Evolutionary conservation across 2,797 vertebrate species (phyloP).

Genomic region (Clarias platycephalus): DNA sequence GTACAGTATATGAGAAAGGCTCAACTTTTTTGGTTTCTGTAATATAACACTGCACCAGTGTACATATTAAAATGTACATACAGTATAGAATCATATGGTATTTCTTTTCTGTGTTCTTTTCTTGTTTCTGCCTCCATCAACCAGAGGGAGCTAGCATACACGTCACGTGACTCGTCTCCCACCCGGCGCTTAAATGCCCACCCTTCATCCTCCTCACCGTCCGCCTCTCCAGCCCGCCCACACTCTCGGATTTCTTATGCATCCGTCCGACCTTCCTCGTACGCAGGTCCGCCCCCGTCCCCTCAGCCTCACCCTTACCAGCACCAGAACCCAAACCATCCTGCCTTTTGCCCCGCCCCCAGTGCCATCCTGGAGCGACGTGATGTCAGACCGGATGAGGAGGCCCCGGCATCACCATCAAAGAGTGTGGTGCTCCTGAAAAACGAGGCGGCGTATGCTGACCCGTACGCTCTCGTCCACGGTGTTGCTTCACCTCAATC

Average conservation of each 20-base stretch:
- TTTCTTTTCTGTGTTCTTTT: background rate
- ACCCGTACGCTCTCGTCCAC: constrained; percentile 87
- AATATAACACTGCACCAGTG: background rate
- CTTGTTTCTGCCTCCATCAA: background rate
- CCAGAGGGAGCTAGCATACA: constrained; percentile 94
- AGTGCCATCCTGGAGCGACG: constrained; percentile 96
- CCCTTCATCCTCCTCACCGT: constrained; percentile 83
- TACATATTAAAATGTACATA: background rate
- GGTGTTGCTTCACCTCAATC: constrained; percentile 89
- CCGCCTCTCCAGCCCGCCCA: constrained; percentile 81
- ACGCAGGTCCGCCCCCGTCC: constrained; percentile 79
- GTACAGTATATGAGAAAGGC: background rate
- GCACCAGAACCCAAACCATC: constrained; percentile 75
- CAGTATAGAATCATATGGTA: background rate
- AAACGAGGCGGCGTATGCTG: constrained; percentile 89
- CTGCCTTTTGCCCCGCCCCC: constrained; percentile 86
- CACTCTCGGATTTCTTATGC: constrained; percentile 91
- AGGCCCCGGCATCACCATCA: constrained; percentile 74
- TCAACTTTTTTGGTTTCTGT: background rate
- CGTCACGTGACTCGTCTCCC: constrained; percentile 89
- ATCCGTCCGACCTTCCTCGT: constrained; percentile 87
- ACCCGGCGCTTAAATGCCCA: constrained; percentile 84
- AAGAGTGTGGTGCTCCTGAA: constrained; percentile 91
- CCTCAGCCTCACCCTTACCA: constrained; percentile 65
- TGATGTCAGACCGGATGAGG: constrained; percentile 93